These are phyloP conservation scores for Cephalopholis sonnerati DNA, from an alignment of 2,113 vertebrate species.

Conservation along the genomic window DNA sequence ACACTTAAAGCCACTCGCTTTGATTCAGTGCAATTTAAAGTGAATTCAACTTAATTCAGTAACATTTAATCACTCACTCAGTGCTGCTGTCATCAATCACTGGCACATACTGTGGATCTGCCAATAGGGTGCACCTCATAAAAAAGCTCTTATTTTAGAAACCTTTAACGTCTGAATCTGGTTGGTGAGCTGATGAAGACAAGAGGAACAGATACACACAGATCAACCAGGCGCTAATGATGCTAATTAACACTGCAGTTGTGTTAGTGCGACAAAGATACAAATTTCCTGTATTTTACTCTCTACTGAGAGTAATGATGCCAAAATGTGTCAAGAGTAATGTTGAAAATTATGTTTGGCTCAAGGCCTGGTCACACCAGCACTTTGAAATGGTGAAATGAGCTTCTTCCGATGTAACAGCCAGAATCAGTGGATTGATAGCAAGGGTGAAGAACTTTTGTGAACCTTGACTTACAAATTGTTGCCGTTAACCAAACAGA, in stretches of 20 bases:
- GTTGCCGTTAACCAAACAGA: neutral
- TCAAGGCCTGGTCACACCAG: slow-evolving; percentile 2
- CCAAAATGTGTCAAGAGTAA: neutral
- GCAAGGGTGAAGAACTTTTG: no score
- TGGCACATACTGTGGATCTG: slow-evolving; percentile 47
- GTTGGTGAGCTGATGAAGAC: slow-evolving; percentile 28
- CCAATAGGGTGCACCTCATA: slow-evolving; percentile 18
- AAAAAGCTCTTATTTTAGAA: slow-evolving; percentile 46
- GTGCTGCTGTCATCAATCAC: slow-evolving; percentile 46
- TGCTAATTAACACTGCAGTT: slow-evolving; percentile 1
- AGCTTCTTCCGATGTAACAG: no score
- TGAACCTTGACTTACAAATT: neutral
- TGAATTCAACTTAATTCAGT: slow-evolving; percentile 54
- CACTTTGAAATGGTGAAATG: neutral
- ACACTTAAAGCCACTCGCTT: slow-evolving; percentile 46
- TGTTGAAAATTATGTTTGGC: neutral
- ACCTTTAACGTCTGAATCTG: slow-evolving; percentile 17
- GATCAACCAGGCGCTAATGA: slow-evolving; percentile 2
- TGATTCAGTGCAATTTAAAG: slow-evolving; percentile 78
- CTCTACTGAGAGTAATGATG: neutral
- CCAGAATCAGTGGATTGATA: no score
- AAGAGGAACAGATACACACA: slow-evolving; percentile 47
- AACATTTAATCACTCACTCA: slow-evolving; percentile 44
- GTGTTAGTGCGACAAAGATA: neutral
- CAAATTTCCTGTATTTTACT: neutral